Conservation (phyloP, 2,113 vertebrate species). For the Mirza zaza region DNA sequence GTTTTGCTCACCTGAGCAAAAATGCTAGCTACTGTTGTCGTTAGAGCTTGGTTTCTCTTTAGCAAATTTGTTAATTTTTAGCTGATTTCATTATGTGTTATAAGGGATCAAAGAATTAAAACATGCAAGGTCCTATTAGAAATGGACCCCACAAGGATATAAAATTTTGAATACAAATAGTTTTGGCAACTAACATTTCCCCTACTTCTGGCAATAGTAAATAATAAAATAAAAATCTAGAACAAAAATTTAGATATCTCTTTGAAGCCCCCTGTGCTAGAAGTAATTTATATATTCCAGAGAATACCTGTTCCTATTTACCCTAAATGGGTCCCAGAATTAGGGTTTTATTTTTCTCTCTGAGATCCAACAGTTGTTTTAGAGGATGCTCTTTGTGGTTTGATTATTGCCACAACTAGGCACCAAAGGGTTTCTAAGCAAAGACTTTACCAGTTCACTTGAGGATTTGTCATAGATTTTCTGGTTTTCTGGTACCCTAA, state of each 20-base stretch:
- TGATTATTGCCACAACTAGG: neutral
- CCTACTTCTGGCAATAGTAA: conserved; percentile 46
- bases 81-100: neutral
- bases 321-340: neutral
- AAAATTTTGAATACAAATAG: conserved; percentile 13
- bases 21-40: neutral
- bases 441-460: neutral
- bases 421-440: neutral
- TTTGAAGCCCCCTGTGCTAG: neutral
- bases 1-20: conserved; percentile 2
- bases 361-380: neutral
- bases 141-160: neutral
- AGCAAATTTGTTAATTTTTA: conserved; percentile 3
- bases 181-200: neutral
- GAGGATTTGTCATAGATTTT: neutral
- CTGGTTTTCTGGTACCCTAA: neutral
- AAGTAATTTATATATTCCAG: conserved; percentile 40
- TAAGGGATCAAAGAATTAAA: neutral
- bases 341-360: neutral
- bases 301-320: neutral
- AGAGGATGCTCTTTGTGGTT: conserved; percentile 9
- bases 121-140: neutral
- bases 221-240: conserved; percentile 19
- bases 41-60: conserved; percentile 1
- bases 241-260: neutral